A percentile compares a stretch with the other conserved stretches of the same genome.
Evolutionary conservation across 1,140 invertebrate species (phyloP).

Genomic region (Mactra quadrangularis): DNA sequence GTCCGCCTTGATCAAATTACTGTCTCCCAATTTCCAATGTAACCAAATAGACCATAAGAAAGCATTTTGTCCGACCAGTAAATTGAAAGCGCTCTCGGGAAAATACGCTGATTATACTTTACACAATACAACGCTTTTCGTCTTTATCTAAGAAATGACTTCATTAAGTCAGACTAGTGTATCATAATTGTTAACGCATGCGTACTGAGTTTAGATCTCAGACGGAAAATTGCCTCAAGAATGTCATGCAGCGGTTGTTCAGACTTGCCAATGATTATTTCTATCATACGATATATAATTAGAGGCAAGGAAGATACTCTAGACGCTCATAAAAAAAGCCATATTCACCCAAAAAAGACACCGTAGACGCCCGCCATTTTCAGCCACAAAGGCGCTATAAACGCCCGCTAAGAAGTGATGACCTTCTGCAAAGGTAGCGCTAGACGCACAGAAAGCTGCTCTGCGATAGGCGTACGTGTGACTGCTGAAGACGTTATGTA

Average conservation of each 20-base stretch:
- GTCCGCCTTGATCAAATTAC: slow-evolving; percentile 38
- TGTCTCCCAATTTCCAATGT: slow-evolving; percentile 19
- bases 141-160: slow-evolving; percentile 40
- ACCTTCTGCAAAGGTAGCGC: no score
- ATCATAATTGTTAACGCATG: slow-evolving; percentile 48
- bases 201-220: neutral
- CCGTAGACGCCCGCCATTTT: no score
- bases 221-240: neutral
- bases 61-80: slow-evolving; percentile 27
- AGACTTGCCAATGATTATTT: no score
- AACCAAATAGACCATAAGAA: slow-evolving; percentile 46
- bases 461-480: no score
- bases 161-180: slow-evolving; percentile 9
- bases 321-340: no score
- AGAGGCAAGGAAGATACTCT: no score
- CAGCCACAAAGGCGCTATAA: no score
- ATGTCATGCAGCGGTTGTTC: neutral
- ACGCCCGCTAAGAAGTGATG: no score
- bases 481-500: no score
- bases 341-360: no score
- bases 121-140: slow-evolving; percentile 20
- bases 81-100: slow-evolving; percentile 52
- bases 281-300: no score
- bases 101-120: slow-evolving; percentile 12
- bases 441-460: no score